Conservation (phyloP, 2,113 vertebrate genomes). For the Ammodytes marinus region DNA sequence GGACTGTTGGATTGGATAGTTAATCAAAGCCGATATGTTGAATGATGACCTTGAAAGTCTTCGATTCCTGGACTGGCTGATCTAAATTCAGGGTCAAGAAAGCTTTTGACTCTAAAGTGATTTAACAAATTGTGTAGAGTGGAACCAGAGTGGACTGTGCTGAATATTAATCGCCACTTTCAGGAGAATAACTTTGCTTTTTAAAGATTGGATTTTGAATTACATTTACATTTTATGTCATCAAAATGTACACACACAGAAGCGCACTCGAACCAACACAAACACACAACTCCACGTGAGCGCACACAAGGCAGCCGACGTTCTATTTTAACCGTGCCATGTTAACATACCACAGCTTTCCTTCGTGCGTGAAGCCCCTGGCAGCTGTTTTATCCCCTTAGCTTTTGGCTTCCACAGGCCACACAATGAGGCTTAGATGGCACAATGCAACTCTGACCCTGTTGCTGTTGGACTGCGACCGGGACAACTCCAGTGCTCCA, state of each 20-base stretch:
- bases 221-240: constrained; percentile 42
- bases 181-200: constrained; percentile 26
- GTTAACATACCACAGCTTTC: constrained; percentile 64
- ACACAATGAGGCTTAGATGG: constrained; percentile 55
- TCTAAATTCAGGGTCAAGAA: constrained; percentile 60
- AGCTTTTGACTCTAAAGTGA: constrained; percentile 55
- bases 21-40: constrained; percentile 55
- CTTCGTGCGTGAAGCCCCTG: constrained; percentile 59
- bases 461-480: constrained; percentile 66
- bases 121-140: constrained; percentile 54
- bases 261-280: constrained; percentile 15
- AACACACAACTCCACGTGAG: constrained; percentile 24
- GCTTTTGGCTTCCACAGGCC: constrained; percentile 58
- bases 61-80: constrained; percentile 33
- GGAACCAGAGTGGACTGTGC: neutral
- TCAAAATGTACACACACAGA: neutral
- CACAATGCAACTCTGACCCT: constrained; percentile 58
- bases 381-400: constrained; percentile 73
- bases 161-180: constrained; percentile 44
- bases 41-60: constrained; percentile 66
- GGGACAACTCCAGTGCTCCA: constrained; percentile 38
- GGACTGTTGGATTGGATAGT: constrained; percentile 35
- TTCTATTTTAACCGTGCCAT: constrained; percentile 72
- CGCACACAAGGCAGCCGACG: constrained; percentile 5
- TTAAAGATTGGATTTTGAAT: constrained; percentile 42